A percentile compares a stretch with the other conserved stretches of the same genome.
These are phyloP conservation scores for Mirza zaza DNA, from an alignment of 2,113 vertebrate genomes.

Conservation along the genomic window DNA sequence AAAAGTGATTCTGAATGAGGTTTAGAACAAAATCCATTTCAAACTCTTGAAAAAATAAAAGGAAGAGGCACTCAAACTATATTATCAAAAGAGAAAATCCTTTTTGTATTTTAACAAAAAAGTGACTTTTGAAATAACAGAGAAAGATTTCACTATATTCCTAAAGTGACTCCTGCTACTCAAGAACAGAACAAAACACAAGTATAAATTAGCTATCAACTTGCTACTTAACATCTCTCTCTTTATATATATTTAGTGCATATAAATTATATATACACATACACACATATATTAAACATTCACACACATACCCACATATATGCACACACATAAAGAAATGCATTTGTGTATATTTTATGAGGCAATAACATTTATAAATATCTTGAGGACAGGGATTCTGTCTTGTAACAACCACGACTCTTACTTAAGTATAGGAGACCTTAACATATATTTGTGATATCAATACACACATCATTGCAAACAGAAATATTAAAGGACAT, in stretches of 20 bases:
- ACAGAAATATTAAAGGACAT: not conserved
- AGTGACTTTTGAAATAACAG: constrained; percentile 23
- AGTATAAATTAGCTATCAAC: not conserved
- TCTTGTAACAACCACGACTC: not conserved
- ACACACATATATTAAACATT: not conserved
- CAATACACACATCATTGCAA: not conserved
- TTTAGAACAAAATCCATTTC: constrained; percentile 49
- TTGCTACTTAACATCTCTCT: not conserved
- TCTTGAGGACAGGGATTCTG: not conserved
- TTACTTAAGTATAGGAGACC: not conserved
- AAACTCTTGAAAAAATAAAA: constrained; percentile 23
- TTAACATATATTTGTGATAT: not conserved
- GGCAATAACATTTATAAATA: not conserved
- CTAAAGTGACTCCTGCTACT: not conserved
- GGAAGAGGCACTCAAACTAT: constrained; percentile 12
- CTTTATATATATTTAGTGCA: not conserved
- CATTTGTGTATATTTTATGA: not conserved
- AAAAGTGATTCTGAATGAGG: constrained; percentile 13
- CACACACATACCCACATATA: not conserved
- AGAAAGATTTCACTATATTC: not conserved
- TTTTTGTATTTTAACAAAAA: constrained; percentile 13
- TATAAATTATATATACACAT: not conserved
- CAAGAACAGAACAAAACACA: constrained; percentile 5
- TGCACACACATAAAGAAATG: not conserved
- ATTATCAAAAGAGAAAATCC: constrained; percentile 26